phyloP scores from a whole-genome alignment of 2,113 vertebrate genomes.

The Cephalophus harveyi region DNA sequence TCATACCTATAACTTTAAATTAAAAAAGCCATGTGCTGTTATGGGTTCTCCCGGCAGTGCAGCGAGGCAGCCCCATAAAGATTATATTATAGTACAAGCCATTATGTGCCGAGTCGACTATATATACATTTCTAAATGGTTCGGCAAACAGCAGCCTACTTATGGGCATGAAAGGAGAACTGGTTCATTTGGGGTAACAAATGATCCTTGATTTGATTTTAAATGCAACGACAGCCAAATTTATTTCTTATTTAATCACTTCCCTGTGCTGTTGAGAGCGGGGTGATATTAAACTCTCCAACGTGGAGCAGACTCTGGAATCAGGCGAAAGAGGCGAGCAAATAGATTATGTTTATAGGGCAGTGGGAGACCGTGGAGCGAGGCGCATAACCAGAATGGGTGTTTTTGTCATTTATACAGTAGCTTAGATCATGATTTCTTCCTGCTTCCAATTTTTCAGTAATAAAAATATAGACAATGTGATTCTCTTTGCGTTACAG shows the following conservation, averaged over 20 bases:
- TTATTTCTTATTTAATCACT: slow-evolving; percentile 84
- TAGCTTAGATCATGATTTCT: slow-evolving; percentile 75
- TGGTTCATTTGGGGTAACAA: slow-evolving; percentile 83
- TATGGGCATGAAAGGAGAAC: slow-evolving; percentile 77
- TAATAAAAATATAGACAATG: slow-evolving; percentile 79
- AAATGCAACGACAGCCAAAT: slow-evolving; percentile 83
- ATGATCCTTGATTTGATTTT: slow-evolving; percentile 86
- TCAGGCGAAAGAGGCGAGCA: slow-evolving; percentile 60
- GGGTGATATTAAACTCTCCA: slow-evolving; percentile 70
- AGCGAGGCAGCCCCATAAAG: slow-evolving; percentile 76
- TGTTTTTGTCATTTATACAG: slow-evolving; percentile 78
- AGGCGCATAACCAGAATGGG: slow-evolving; percentile 64
- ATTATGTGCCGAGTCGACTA: slow-evolving; percentile 76
- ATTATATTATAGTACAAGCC: slow-evolving; percentile 74
- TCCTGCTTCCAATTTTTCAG: slow-evolving; percentile 76
- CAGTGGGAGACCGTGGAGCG: slow-evolving; percentile 50
- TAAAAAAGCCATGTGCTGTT: slow-evolving; percentile 74
- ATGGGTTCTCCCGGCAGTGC: slow-evolving; percentile 56
- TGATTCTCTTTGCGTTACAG: slow-evolving; percentile 79
- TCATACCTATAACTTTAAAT: slow-evolving; percentile 78
- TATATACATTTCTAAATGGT: slow-evolving; percentile 78
- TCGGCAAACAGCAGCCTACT: slow-evolving; percentile 80
- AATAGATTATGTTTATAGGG: slow-evolving; percentile 80
- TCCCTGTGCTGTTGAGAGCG: slow-evolving; percentile 71
- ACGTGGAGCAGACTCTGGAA: slow-evolving; percentile 67